Base-by-base conservation (phyloP, 2,113 vertebrate species). In the Accipiter cooperii region DNA sequence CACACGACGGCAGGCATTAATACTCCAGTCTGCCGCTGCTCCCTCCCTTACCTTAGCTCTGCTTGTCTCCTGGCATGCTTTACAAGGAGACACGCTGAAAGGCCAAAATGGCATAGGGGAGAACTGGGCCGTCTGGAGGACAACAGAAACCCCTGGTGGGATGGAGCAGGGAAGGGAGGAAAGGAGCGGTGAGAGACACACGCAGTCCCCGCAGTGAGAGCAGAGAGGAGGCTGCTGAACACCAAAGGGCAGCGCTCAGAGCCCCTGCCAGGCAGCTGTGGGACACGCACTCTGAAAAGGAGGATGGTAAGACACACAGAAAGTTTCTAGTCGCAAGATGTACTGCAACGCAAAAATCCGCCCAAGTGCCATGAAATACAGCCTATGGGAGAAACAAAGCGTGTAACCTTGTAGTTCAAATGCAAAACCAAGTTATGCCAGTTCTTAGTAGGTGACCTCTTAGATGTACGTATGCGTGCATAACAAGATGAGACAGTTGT, bases 401-500 rank as follows among this genome's bases (percentile, higher is more conserved):
- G 0, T 49, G 58, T 75, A 84, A 92, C 55, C 21, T 78, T 26
- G 20, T 17, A 73, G 91, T 58, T 91, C 87, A 96, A 75, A 74
- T n/a, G 54, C 12, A 90, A 87, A 96, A 38, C n/a, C 66, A 85
- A 93, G 87, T 80, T 1, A 90, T 42, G 63, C 25, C 84, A 65
- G 66, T 52, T 94, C 78, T 86, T 77, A 68, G 89, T 46, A 94
- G 82, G 78, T 85, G 92, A 93, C 75, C 84, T 85, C 84, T 61
- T 52, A 66, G 75, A 65, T 44, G 49, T 73, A n/a, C 0, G 2
- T 29, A n/a, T 0, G 2, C 36, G 20, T 10, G n/a, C 87, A 46
- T 93, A 97, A 96, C 66, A 69, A 80, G 95, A 96, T 73, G 58
- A 95, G 96, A 91, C 96, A 94, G 84, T n/a, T 92, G 40, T 69